These are phyloP conservation scores for Vulpes lagopus DNA, from an alignment of 2,113 vertebrate species.

Conservation along the genomic window DNA sequence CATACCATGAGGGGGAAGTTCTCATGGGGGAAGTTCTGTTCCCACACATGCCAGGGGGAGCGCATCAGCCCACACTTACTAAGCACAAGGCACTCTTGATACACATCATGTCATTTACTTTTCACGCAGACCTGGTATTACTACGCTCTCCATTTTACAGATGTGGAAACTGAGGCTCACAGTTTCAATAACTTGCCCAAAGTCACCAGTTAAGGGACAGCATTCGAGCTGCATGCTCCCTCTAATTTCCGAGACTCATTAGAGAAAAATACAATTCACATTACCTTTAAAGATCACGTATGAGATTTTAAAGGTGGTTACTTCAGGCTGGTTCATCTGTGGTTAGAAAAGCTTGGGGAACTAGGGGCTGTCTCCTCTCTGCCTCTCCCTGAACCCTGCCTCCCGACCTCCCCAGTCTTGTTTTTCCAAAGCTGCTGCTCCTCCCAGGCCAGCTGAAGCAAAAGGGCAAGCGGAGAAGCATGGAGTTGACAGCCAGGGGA, in stretches of 20 bases:
- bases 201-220: neutral
- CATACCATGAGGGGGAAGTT: accelerated
- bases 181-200: neutral
- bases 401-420: neutral
- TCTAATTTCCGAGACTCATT: neutral
- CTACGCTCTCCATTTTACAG: neutral
- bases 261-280: neutral
- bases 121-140: neutral
- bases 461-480: neutral
- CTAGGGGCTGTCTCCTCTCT: neutral
- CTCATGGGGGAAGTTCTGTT: neutral
- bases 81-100: neutral
- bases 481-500: neutral
- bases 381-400: neutral
- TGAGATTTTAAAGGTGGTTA: neutral
- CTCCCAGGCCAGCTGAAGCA: neutral
- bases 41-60: neutral
- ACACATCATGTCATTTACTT: neutral
- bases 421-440: neutral
- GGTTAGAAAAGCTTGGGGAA: neutral
- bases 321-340: neutral
- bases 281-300: neutral
- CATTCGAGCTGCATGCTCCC: neutral
- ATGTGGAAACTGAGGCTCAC: neutral
- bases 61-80: accelerated